phyloP scores from a whole-genome alignment of 1,140 invertebrate species.

The Acarapis woodi region DNA sequence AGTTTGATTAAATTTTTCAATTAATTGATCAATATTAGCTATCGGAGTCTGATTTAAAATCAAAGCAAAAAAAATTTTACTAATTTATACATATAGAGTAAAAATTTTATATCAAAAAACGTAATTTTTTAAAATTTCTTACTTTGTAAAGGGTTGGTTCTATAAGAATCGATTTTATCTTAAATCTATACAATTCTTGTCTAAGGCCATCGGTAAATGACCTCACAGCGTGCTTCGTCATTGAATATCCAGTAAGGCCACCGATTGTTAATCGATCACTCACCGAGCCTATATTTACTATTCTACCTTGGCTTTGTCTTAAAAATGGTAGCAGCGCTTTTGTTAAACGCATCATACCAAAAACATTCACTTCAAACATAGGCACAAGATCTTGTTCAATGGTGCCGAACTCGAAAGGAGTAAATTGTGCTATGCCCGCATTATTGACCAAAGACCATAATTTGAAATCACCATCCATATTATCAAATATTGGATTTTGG shows the following conservation, averaged over 20 bases:
- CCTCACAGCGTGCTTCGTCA: conserved; percentile 22
- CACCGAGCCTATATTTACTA: conserved; percentile 23
- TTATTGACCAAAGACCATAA: conserved; percentile 70
- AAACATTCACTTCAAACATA: conserved; percentile 29
- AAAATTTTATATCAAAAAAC: no score
- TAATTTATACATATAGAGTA: no score
- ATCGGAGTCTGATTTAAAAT: no score
- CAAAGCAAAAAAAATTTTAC: no score
- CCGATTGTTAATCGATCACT: conserved; percentile 6
- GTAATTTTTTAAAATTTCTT: no score
- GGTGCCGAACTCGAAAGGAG: conserved; percentile 17
- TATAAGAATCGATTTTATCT: conserved; percentile 36
- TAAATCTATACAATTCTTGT: conserved; percentile 39
- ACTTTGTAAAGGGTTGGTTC: conserved; percentile 25
- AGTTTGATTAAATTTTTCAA: no score
- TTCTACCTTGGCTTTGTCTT: conserved; percentile 23
- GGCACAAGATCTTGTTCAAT: conserved; percentile 20
- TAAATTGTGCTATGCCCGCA: conserved; percentile 28
- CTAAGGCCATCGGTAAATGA: conserved; percentile 36
- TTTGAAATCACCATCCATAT: conserved; percentile 14
- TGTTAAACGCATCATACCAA: conserved; percentile 23
- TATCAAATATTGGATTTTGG: no score
- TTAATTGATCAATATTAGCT: no score
- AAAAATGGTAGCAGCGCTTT: conserved; percentile 43
- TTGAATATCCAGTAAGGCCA: conserved; percentile 16